phyloP scores from a whole-genome alignment of 1,140 invertebrate genomes.

The Elymnias hypermnestra region DNA sequence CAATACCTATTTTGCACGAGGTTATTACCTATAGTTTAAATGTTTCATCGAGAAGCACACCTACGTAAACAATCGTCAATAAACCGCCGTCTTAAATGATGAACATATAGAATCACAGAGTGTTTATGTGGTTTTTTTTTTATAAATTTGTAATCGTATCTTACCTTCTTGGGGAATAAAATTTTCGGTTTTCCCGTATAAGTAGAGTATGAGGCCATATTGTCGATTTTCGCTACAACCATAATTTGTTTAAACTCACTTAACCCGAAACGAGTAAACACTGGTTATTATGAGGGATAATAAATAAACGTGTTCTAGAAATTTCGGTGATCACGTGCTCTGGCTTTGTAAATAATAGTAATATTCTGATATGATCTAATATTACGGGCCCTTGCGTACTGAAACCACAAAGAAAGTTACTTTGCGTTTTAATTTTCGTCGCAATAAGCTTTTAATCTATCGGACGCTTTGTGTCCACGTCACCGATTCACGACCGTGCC shows the following conservation, averaged over 20 bases:
- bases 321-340: slow-evolving; percentile 61
- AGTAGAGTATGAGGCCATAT: slow-evolving; percentile 70
- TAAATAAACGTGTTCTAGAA: slow-evolving; percentile 50
- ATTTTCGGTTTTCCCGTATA: slow-evolving; percentile 73
- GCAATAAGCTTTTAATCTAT: slow-evolving; percentile 65
- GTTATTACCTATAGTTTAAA: slow-evolving; percentile 13
- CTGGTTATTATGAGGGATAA: slow-evolving; percentile 34
- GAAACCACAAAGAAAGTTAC: slow-evolving; percentile 57
- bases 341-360: slow-evolving; percentile 19
- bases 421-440: slow-evolving; percentile 57
- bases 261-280: slow-evolving; percentile 48
- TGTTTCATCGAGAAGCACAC: slow-evolving; percentile 22
- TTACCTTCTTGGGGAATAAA: slow-evolving; percentile 74
- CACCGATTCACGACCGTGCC: slow-evolving; percentile 37
- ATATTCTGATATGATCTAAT: slow-evolving; percentile 22
- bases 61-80: slow-evolving; percentile 28
- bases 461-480: slow-evolving; percentile 57
- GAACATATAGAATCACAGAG: slow-evolving; percentile 8
- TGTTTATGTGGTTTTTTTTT: slow-evolving; percentile 14
- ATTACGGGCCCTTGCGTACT: slow-evolving; percentile 28
- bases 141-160: slow-evolving; percentile 18
- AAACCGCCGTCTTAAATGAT: slow-evolving; percentile 17
- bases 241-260: slow-evolving; percentile 64
- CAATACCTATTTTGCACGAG: slow-evolving; percentile 13
- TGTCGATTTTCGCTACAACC: slow-evolving; percentile 71